Conservation (phyloP, 2,113 vertebrate genomes). For the Myrmecophaga tridactyla region DNA sequence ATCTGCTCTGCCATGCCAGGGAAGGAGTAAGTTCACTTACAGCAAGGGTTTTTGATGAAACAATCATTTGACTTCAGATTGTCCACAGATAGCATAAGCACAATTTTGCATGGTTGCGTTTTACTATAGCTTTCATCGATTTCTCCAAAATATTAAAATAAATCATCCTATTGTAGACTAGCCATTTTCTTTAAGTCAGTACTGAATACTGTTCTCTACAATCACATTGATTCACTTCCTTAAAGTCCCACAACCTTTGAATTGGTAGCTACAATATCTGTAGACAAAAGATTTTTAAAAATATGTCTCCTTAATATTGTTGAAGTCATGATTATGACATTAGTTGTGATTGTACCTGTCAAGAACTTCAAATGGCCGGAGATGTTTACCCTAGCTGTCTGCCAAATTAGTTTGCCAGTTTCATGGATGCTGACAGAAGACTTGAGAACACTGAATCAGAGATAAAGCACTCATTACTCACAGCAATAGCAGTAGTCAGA, state of each 20-base stretch:
- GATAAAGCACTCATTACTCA: not conserved
- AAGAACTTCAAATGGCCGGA: not conserved
- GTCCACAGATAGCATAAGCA: not conserved
- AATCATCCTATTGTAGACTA: not conserved
- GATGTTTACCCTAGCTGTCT: not conserved
- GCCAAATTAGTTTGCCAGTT: not conserved
- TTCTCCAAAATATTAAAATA: conserved; percentile 25
- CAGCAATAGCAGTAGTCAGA: not conserved
- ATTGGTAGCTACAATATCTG: not conserved
- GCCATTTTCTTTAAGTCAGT: not conserved
- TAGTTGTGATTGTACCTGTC: not conserved
- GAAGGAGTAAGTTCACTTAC: not conserved
- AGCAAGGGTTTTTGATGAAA: not conserved
- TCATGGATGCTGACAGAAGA: not conserved
- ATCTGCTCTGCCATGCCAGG: not conserved
- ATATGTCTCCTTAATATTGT: not conserved
- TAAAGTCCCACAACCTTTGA: not conserved
- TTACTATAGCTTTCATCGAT: not conserved
- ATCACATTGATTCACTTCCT: not conserved
- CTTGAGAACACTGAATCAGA: not conserved
- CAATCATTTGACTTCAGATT: not conserved
- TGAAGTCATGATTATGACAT: not conserved
- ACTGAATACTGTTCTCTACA: not conserved
- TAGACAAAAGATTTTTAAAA: not conserved
- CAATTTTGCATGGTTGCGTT: not conserved